Conservation (phyloP, 2,113 vertebrate species). For the Grantiella picta region DNA sequence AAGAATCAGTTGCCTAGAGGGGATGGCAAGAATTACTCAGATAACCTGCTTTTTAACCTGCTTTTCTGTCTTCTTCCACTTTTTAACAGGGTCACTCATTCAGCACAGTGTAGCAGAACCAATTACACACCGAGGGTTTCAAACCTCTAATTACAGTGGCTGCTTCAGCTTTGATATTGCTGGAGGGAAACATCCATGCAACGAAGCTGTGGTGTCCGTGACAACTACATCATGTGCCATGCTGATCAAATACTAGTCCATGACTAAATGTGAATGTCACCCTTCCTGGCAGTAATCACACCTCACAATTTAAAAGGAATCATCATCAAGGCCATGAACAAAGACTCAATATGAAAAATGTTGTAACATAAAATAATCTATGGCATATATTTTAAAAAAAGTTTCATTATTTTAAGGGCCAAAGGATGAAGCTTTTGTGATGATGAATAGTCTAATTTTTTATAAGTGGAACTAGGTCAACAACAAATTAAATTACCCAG, state of each 20-base stretch:
- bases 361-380: not conserved
- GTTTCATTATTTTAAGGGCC: not conserved
- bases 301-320: not conserved
- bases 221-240: not conserved
- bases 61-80: not conserved
- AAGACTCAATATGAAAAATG: not conserved
- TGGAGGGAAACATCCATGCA: not conserved
- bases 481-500: not conserved
- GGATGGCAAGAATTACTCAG: not conserved
- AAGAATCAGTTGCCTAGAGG: not conserved
- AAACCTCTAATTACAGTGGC: not conserved
- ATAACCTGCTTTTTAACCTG: not conserved
- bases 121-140: not conserved
- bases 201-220: not conserved
- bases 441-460: not conserved
- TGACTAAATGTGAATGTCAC: not conserved
- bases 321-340: not conserved
- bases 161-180: not conserved
- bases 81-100: not conserved
- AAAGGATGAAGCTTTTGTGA: not conserved
- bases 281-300: not conserved
- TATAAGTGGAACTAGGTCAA: conserved; percentile 6
- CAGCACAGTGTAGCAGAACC: not conserved
- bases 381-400: not conserved
- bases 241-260: not conserved